phyloP scores from a whole-genome alignment of 2,797 vertebrate species.

The Remorina albescens region DNA sequence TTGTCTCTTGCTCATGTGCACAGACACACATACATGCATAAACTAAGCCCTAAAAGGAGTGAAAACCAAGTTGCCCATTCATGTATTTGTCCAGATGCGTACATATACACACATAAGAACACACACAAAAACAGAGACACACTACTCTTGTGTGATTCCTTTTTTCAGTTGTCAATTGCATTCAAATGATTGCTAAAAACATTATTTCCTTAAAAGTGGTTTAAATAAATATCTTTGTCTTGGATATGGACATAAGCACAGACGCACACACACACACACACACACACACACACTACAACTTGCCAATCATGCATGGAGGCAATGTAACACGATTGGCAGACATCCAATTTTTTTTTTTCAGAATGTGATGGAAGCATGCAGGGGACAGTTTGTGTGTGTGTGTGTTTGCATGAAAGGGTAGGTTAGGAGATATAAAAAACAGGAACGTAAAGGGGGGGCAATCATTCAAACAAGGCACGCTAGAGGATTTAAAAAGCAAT shows the following conservation, averaged over 20 bases:
- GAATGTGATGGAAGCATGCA: conserved; percentile 59
- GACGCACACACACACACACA: conserved; percentile 30
- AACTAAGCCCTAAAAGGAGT: conserved; percentile 35
- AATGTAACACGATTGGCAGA: conserved; percentile 58
- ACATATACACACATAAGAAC: not conserved
- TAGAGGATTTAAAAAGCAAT: conserved; percentile 56
- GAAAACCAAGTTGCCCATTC: conserved; percentile 55
- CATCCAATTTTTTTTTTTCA: conserved; percentile 60
- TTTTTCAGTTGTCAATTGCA: too few relatives aligned
- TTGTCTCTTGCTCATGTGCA: conserved; percentile 29
- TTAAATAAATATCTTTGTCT: conserved; percentile 37
- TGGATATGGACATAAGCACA: conserved; percentile 30
- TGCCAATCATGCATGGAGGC: conserved; percentile 44
- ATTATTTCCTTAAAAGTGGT: conserved; percentile 33
- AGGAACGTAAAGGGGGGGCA: conserved; percentile 38
- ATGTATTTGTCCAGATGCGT: conserved; percentile 44
- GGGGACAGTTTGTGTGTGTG: conserved; percentile 31
- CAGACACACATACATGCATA: not conserved
- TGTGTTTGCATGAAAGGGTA: conserved; percentile 9
- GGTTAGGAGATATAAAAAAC: conserved; percentile 8
- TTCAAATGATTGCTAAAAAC: conserved; percentile 65
- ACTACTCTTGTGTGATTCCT: conserved; percentile 34
- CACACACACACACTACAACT: conserved; percentile 8
- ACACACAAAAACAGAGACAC: conserved; percentile 11
- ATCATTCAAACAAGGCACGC: conserved; percentile 54